These are phyloP conservation scores for Mus caroli DNA, from an alignment of 2,797 vertebrate genomes.

Conservation along the genomic window DNA sequence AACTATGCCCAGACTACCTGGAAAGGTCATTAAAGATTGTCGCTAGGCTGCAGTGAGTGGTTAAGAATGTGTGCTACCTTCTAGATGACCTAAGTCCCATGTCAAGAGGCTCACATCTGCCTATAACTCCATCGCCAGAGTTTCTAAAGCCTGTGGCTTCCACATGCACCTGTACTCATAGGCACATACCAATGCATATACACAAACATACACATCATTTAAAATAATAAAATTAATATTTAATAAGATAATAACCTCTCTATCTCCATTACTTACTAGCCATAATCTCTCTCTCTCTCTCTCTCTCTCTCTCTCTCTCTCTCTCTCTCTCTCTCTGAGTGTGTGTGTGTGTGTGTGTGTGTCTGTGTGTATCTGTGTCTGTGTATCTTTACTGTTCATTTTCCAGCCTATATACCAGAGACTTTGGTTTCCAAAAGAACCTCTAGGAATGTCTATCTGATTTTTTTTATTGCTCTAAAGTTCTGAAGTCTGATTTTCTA, in stretches of 20 bases:
- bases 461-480: slow-evolving; percentile 36
- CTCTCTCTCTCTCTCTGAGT: neutral
- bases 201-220: neutral
- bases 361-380: too few species aligned
- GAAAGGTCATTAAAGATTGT: slow-evolving; percentile 42
- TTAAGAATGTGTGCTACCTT: neutral
- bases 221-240: neutral
- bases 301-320: neutral
- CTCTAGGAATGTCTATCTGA: slow-evolving; percentile 1
- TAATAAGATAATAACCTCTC: slow-evolving; percentile 20
- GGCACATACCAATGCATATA: neutral
- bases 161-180: neutral
- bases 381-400: neutral
- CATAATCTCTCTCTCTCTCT: neutral
- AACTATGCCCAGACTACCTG: neutral
- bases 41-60: neutral
- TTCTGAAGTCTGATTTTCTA: slow-evolving; percentile 32
- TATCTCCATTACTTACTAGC: neutral
- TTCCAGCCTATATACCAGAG: neutral
- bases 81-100: neutral
- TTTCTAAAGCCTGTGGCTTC: neutral
- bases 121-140: neutral
- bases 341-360: too few species aligned
- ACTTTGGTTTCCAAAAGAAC: slow-evolving; percentile 10
- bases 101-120: neutral